These are phyloP conservation scores for Caloenas nicobarica DNA, from an alignment of 2,113 vertebrate species.

Conservation along the genomic window DNA sequence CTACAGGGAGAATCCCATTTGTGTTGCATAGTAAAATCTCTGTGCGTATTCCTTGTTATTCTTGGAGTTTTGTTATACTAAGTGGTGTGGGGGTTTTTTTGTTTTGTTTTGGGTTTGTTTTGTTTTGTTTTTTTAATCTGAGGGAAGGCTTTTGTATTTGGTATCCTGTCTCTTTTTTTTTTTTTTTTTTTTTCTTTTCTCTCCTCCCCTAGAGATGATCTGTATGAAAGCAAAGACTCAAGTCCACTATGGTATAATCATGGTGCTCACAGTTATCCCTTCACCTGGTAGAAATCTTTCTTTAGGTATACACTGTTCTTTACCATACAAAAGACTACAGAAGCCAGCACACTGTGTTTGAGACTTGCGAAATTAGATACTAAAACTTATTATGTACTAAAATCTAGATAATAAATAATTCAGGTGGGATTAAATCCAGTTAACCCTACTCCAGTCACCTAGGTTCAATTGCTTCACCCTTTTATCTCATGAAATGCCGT, in stretches of 20 bases:
- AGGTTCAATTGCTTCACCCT: background rate
- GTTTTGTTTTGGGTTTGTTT: background rate
- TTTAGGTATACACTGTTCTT: background rate
- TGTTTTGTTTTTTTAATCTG: background rate
- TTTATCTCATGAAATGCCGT: background rate
- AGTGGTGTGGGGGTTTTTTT: background rate
- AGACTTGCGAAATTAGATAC: slow-evolving; percentile 30
- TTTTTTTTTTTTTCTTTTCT: background rate
- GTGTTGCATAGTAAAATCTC: background rate
- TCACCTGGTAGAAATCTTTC: background rate
- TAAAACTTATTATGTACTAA: slow-evolving; percentile 13
- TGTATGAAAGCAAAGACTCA: background rate
- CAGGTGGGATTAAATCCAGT: background rate
- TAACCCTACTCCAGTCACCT: background rate
- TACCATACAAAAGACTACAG: background rate
- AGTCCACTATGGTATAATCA: background rate
- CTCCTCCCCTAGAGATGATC: background rate
- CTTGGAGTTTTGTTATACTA: background rate
- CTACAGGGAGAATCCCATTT: background rate
- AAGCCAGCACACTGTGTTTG: background rate
- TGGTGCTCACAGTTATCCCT: background rate
- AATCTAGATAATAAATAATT: slow-evolving; percentile 43
- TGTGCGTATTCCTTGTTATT: background rate
- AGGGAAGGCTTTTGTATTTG: background rate
- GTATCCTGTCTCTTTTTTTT: background rate